A percentile compares a stretch with the other conserved stretches of the same genome.
These are phyloP conservation scores for Sus scrofa DNA, from an alignment of 2,113 vertebrate species.

Conservation along the genomic window T2T-Sscrofa CM000814.6:95423501-95424000, in stretches of 20 bases:
- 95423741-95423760: conserved; percentile 38
- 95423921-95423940: too few species aligned
- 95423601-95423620: neutral
- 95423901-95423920: conserved; percentile 14
- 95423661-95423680: neutral
- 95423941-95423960: conserved; percentile 40
- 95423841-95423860: conserved; percentile 40
- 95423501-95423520: neutral
- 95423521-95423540: conserved; percentile 33
- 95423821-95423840: conserved; percentile 9
- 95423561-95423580: neutral
- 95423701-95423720: conserved; percentile 41
- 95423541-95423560: conserved; percentile 26
- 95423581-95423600: neutral
- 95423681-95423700: neutral
- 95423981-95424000: neutral
- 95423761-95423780: neutral
- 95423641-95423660: neutral
- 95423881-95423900: neutral
- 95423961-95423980: conserved; percentile 32
- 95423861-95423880: neutral
- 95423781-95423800: neutral
- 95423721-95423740: conserved; percentile 33
- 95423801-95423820: conserved; percentile 28
- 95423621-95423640: neutral